Percentiles rank a stretch among this genome's conserved stretches.
Conservation (phyloP, 2,888 invertebrate genomes). For the Chrysolina haemoptera region DNA sequence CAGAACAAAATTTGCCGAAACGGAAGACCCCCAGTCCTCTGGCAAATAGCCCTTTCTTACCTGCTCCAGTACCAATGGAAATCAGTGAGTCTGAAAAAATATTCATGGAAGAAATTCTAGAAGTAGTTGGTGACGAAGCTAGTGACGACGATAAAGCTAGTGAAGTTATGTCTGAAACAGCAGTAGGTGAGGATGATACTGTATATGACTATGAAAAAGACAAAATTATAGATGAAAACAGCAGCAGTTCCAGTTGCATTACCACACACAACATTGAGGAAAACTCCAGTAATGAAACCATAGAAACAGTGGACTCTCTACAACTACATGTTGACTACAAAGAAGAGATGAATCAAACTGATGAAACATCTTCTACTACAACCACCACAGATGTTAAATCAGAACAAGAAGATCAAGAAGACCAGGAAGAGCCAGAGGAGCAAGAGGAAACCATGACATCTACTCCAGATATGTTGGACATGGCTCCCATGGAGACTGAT, state of each 20-base stretch:
- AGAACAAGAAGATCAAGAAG: slow-evolving; percentile 44
- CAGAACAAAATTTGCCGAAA: slow-evolving; percentile 60
- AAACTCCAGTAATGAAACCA: slow-evolving; percentile 55
- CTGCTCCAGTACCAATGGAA: slow-evolving; percentile 48
- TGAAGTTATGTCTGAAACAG: slow-evolving; percentile 52
- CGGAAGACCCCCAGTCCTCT: slow-evolving; percentile 62
- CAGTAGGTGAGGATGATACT: slow-evolving; percentile 50
- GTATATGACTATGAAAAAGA: slow-evolving; percentile 53
- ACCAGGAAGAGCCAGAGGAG: slow-evolving; percentile 43
- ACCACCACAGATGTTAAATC: slow-evolving; percentile 54
- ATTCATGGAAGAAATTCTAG: slow-evolving; percentile 47
- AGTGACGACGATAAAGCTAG: slow-evolving; percentile 58
- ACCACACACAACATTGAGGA: slow-evolving; percentile 55
- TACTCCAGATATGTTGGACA: slow-evolving; percentile 54
- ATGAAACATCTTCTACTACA: slow-evolving; percentile 55
- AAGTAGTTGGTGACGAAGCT: slow-evolving; percentile 46
- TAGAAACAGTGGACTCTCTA: slow-evolving; percentile 59
- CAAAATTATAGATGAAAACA: slow-evolving; percentile 53
- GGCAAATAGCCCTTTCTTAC: slow-evolving; percentile 37
- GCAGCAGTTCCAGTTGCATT: slow-evolving; percentile 56
- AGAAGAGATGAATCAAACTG: slow-evolving; percentile 54
- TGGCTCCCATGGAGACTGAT: slow-evolving; percentile 50
- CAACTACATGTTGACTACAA: slow-evolving; percentile 57
- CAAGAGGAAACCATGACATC: slow-evolving; percentile 55
- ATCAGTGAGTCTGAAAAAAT: slow-evolving; percentile 48